Evolutionary conservation across 2,888 invertebrate species (phyloP).

Genomic region (Cancer borealis): DNA sequence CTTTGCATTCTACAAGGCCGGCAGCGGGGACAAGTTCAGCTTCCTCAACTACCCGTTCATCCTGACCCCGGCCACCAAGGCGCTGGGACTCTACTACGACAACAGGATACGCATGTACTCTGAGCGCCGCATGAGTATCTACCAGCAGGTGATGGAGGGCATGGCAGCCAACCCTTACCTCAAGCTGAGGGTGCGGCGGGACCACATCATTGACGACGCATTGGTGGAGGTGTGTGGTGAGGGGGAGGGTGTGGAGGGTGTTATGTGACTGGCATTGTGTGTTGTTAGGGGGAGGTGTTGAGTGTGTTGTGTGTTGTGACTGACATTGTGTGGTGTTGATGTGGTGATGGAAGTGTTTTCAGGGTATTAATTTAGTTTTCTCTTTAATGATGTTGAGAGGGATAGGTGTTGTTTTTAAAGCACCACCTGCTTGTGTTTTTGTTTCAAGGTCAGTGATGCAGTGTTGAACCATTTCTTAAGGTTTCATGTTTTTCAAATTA

Average conservation of each 20-base stretch:
- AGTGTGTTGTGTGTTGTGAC: not conserved
- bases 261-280: not conserved
- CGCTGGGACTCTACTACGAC: slow-evolving; percentile 94
- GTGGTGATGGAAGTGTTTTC: not conserved
- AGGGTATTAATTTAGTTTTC: not conserved
- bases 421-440: no score
- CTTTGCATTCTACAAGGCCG: slow-evolving; percentile 90
- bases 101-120: slow-evolving; percentile 97
- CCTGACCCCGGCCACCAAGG: slow-evolving; percentile 94
- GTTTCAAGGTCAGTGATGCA: not conserved
- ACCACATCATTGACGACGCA: slow-evolving; percentile 94
- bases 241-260: not conserved
- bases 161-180: slow-evolving; percentile 92
- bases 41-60: slow-evolving; percentile 95
- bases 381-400: not conserved
- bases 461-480: no score
- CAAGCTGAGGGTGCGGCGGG: slow-evolving; percentile 86
- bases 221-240: slow-evolving; percentile 87
- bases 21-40: slow-evolving; percentile 86
- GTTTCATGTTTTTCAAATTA: no score
- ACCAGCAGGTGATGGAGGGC: slow-evolving; percentile 89
- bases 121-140: slow-evolving; percentile 91
- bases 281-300: not conserved
- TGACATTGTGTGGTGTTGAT: not conserved
- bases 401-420: no score